Conservation (phyloP, 2,113 vertebrate genomes). For the Entomyzon cyanotis region DNA sequence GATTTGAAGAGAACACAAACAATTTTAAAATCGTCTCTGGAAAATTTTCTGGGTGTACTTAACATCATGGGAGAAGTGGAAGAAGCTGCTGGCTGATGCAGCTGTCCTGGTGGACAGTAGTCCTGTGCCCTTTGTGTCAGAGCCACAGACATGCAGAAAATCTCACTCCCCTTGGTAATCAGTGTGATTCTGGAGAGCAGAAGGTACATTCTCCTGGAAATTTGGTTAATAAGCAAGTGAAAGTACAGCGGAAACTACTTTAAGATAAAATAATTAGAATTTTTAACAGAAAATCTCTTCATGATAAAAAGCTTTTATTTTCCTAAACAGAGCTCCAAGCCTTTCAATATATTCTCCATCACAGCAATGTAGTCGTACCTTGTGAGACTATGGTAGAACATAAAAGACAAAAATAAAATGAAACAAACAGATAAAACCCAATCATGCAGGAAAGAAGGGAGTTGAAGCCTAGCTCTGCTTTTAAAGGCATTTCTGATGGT, state of each 20-base stretch:
- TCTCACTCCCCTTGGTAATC: rapidly evolving
- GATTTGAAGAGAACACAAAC: not conserved
- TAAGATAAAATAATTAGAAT: not conserved
- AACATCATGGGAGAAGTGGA: not conserved
- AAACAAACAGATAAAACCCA: not conserved
- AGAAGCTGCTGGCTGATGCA: not conserved
- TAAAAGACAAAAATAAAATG: not conserved
- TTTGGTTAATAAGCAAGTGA: not conserved
- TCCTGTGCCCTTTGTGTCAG: not conserved
- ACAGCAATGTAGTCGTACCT: not conserved
- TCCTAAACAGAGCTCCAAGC: not conserved
- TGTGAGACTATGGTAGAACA: not conserved
- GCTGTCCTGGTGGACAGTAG: not conserved
- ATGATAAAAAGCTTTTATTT: not conserved
- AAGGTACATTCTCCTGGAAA: not conserved
- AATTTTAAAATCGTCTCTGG: not conserved
- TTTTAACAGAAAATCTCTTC: not conserved
- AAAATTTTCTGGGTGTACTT: not conserved
- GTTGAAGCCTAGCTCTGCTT: not conserved
- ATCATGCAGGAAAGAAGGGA: not conserved
- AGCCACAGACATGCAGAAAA: not conserved
- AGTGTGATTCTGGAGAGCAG: not conserved
- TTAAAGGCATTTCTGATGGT: not conserved
- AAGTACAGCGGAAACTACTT: not conserved
- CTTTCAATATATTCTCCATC: not conserved